Evolutionary conservation across 2,888 invertebrate species (phyloP), one percentile per base, ranked within the genome.

Genomic region (Dasysyrphus albostriatus): DNA sequence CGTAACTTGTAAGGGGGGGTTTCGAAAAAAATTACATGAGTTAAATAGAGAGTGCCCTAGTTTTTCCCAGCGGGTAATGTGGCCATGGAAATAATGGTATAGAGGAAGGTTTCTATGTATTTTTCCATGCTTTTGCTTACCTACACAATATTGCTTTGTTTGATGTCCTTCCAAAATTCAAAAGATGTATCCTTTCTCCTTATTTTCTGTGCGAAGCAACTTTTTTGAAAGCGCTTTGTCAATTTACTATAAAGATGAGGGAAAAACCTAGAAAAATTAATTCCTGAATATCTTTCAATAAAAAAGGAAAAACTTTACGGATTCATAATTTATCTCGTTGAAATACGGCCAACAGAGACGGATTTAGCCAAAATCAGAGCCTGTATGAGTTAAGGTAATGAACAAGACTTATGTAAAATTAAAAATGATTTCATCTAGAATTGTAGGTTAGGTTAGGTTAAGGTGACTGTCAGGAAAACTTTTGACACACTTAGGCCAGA

Each of bases 161-260:
- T 32, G 32, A 34, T 47, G 65, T 65, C 65, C 65, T 65, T 65
- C 44, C 32, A 1, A 61, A 32, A n/a, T 44, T 44, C n/a, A 63
- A 42, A 63, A 47, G 24, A 24, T 37, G 7, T 39, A n/a, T 44
- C 12, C 29, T 61, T 19, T 61, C 1, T 39, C 4, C 5, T 10
- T 14, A 59, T 24, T 12, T 61, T 61, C 61, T 42, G 14, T 61
- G 39, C 4, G 19, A 14, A 5, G 2, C 19, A 37, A 16, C 3
- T 12, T 61, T 16, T 61, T 5, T 24, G 24, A 24, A 0, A 12
- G 29, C 29, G 47, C n/a, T 84, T 81, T 81, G 72, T 42, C 14
- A 61, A 42, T 7, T 39, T 58, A 16, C n/a, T 16, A 14, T 14
- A 3, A 3, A 8, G 14, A 32, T 54, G 29, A 32, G n/a, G 14